phyloP scores from a whole-genome alignment of 2,113 vertebrate species.

The Albula goreensis region DNA sequence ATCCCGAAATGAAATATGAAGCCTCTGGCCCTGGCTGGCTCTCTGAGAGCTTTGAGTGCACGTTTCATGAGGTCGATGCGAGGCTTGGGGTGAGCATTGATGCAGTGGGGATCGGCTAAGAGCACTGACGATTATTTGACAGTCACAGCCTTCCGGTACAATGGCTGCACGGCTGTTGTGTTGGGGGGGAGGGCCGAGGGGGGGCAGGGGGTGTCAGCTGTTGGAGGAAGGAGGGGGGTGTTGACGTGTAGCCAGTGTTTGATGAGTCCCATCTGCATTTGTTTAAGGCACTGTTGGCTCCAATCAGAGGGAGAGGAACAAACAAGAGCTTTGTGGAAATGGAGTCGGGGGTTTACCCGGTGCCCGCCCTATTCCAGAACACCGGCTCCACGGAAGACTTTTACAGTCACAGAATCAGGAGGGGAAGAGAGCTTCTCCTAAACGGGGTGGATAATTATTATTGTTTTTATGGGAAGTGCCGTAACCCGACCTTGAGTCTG shows the following conservation, averaged over 20 bases:
- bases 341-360: constrained; percentile 35
- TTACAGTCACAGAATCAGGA: not conserved
- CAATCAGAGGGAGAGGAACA: constrained; percentile 33
- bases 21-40: not conserved
- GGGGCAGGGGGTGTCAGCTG: not conserved
- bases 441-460: too few species aligned
- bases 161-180: not conserved
- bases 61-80: not conserved
- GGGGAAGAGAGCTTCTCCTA: not conserved
- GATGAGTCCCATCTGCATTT: constrained; percentile 47
- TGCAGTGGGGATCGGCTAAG: too few species aligned
- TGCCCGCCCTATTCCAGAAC: not conserved
- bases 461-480: not conserved
- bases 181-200: constrained; percentile 15
- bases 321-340: constrained; percentile 39
- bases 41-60: constrained; percentile 12
- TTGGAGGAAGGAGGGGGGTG: not conserved
- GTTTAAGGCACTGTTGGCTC: constrained; percentile 42
- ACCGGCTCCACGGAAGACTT: not conserved
- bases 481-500: not conserved
- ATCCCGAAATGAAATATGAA: constrained; percentile 15
- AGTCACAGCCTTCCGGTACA: not conserved
- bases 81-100: not conserved
- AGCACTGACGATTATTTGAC: constrained; percentile 14
- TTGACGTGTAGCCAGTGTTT: constrained; percentile 34